phyloP scores from a whole-genome alignment of 2,113 vertebrate species.

The Epinephelus lanceolatus region DNA sequence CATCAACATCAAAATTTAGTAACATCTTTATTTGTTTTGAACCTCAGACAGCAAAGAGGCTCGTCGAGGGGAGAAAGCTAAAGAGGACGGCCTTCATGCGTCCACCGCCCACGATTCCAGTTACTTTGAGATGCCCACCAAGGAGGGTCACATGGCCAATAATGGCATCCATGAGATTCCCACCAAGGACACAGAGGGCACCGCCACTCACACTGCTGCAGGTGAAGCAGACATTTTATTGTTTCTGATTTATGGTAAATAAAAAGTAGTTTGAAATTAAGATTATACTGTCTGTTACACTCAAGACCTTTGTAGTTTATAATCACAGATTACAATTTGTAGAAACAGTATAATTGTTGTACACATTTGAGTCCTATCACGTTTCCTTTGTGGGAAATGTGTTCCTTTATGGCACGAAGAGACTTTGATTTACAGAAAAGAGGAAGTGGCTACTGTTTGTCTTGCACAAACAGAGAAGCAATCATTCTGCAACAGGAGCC shows the following conservation, averaged over 20 bases:
- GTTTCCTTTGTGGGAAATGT: background rate
- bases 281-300: background rate
- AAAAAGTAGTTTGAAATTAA: background rate
- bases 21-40: conserved; percentile 30
- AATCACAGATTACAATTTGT: background rate
- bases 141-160: conserved; percentile 90
- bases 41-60: conserved; percentile 86
- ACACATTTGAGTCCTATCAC: background rate
- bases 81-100: conserved; percentile 87
- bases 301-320: background rate
- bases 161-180: conserved; percentile 94
- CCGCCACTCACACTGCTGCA: conserved; percentile 76
- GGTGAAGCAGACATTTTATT: conserved; percentile 57
- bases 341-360: background rate
- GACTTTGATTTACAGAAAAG: background rate
- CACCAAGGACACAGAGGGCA: conserved; percentile 92
- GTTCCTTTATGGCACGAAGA: background rate
- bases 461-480: conserved; percentile 1
- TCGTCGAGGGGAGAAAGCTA: conserved; percentile 88
- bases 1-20: background rate
- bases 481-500: background rate
- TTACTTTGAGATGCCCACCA: conserved; percentile 97
- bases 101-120: conserved; percentile 90
- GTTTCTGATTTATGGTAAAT: background rate
- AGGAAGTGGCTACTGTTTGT: background rate